These are phyloP conservation scores for Crepidodera aurea DNA, from an alignment of 2,888 invertebrate genomes.

Conservation along the genomic window DNA sequence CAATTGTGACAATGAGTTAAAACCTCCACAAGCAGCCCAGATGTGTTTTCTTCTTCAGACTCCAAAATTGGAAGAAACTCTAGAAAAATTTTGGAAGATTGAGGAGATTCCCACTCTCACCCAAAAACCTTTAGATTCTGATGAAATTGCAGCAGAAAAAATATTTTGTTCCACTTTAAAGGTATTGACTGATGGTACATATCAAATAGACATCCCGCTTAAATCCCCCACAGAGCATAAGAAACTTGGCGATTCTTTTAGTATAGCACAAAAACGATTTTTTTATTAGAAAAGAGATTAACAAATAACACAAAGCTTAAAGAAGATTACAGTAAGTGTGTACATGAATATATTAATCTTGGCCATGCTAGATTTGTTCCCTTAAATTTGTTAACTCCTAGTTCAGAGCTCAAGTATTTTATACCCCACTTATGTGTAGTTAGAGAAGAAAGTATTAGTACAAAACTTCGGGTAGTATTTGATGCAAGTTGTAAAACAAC, in stretches of 20 bases:
- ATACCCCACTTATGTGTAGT: constrained; percentile 32
- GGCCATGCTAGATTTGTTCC: constrained; percentile 23
- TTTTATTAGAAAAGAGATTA: neutral
- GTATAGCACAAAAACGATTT: neutral
- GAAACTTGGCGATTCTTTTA: neutral
- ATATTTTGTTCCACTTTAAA: neutral
- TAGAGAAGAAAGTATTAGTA: constrained; percentile 23
- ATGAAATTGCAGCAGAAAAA: neutral
- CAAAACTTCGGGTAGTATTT: constrained; percentile 33
- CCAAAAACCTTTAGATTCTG: neutral
- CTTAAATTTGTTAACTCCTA: neutral
- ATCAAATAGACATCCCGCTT: too few species aligned
- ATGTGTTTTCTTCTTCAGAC: neutral
- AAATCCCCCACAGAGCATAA: too few species aligned
- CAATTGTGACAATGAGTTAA: neutral
- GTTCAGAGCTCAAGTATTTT: constrained; percentile 6
- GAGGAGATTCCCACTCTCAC: neutral
- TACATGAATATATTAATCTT: constrained; percentile 8
- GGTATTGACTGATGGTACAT: neutral
- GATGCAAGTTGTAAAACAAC: constrained; percentile 21
- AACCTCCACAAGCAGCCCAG: neutral
- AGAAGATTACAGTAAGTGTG: neutral
- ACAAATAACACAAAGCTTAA: neutral
- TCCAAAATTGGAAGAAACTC: neutral
- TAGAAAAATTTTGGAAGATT: neutral